These are phyloP conservation scores for Oplegnathus fasciatus DNA, from an alignment of 2,113 vertebrate species.

Conservation along the genomic window DNA sequence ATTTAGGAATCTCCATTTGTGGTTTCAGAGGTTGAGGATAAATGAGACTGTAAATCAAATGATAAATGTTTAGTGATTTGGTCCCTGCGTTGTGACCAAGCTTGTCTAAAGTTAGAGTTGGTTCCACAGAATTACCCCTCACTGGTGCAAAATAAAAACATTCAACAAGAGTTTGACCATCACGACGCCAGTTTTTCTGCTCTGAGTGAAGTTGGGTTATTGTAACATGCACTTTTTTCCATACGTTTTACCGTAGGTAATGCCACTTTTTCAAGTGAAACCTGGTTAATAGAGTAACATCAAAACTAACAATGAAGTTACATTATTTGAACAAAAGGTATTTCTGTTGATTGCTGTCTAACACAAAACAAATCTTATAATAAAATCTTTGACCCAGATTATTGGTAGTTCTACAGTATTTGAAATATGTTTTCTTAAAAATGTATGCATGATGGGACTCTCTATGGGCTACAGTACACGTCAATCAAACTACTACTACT, in stretches of 20 bases:
- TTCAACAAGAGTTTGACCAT: background rate
- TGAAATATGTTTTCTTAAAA: background rate
- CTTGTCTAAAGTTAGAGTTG: slow-evolving; percentile 41
- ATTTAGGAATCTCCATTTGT: slow-evolving; percentile 69
- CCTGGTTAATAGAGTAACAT: background rate
- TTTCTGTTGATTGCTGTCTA: background rate
- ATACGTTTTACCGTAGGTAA: background rate
- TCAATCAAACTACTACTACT: background rate
- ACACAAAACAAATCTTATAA: too few relatives aligned
- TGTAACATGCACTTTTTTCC: background rate
- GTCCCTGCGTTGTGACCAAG: slow-evolving; percentile 12
- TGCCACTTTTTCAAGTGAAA: background rate
- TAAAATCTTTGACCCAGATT: background rate
- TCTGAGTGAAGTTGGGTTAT: background rate
- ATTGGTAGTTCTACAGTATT: background rate
- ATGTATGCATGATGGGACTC: background rate
- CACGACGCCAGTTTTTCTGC: background rate
- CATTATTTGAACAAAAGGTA: background rate
- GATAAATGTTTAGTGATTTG: slow-evolving; percentile 53
- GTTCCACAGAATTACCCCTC: slow-evolving; percentile 40
- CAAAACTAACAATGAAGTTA: background rate
- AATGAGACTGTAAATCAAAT: slow-evolving; percentile 65
- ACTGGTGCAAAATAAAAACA: slow-evolving; percentile 54
- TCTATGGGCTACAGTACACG: background rate
- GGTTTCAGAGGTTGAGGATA: slow-evolving; percentile 57